phyloP scores from a whole-genome alignment of 2,113 vertebrate species.

The Anhinga anhinga region DNA sequence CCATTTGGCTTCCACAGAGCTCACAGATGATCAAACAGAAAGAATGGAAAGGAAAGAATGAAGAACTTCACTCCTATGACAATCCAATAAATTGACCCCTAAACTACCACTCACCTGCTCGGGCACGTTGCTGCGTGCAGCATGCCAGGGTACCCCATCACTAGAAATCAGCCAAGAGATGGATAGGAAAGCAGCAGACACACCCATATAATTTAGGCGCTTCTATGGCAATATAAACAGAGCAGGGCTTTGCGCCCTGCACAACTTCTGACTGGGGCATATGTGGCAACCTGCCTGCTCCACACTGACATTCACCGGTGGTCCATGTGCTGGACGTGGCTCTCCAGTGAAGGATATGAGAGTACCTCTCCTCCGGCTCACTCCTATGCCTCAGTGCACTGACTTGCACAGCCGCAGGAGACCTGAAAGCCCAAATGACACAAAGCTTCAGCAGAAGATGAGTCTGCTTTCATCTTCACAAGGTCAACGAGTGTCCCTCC shows the following conservation, averaged over 20 bases:
- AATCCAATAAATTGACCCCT: not conserved
- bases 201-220: not conserved
- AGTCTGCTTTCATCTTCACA: not conserved
- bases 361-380: not conserved
- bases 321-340: not conserved
- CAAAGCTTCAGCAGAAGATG: not conserved
- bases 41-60: not conserved
- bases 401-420: not conserved
- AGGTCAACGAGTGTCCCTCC: not conserved
- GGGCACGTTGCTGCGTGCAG: not conserved
- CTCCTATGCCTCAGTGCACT: not conserved
- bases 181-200: not conserved
- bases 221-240: not conserved
- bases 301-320: not conserved
- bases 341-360: not conserved
- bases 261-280: not conserved
- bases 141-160: not conserved
- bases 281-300: not conserved
- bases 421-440: not conserved
- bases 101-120: not conserved
- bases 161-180: not conserved
- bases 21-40: not conserved
- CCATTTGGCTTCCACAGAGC: not conserved
- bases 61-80: not conserved
- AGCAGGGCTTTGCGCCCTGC: accelerated